Evolutionary conservation across 2,888 invertebrate species (phyloP).

Genomic region (Ichneumon xanthorius): DNA sequence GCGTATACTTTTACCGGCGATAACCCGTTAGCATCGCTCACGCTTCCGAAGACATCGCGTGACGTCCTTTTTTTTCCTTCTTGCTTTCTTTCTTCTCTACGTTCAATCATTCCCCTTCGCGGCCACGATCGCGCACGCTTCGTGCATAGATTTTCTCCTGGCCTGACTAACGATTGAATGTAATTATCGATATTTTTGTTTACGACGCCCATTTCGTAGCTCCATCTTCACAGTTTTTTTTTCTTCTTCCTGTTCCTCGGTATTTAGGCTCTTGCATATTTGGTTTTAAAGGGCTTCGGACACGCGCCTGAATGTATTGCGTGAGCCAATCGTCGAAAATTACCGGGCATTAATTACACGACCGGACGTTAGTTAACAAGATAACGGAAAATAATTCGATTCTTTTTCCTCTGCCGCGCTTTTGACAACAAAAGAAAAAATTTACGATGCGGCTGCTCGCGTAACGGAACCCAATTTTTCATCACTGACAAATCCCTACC

Average conservation of each 20-base stretch:
- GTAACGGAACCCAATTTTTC: constrained; percentile 4
- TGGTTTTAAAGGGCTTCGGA: not conserved
- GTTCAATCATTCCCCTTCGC: not conserved
- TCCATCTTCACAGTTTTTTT: constrained; percentile 12
- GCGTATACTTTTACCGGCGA: constrained; percentile 50
- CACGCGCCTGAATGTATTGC: constrained; percentile 47
- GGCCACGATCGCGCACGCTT: constrained; percentile 8
- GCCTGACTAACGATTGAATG: constrained; percentile 24
- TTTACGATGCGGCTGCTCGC: not conserved
- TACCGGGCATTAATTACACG: constrained; percentile 10
- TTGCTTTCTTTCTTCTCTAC: constrained; percentile 17
- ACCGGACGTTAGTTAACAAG: not conserved
- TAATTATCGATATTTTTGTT: constrained; percentile 34
- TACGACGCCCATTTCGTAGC: not conserved
- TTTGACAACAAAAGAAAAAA: not conserved
- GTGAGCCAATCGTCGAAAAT: constrained; percentile 4
- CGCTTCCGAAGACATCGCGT: constrained; percentile 66
- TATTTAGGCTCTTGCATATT: not conserved
- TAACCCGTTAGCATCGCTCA: constrained; percentile 59
- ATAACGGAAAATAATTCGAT: constrained; percentile 24
- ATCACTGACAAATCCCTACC: not conserved
- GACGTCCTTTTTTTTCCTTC: constrained; percentile 32
- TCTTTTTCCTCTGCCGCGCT: not conserved
- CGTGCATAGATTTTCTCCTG: constrained; percentile 31
- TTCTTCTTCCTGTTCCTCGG: constrained; percentile 7